These are phyloP conservation scores for Tamias sibiricus DNA, from an alignment of 2,113 vertebrate genomes.

Conservation along the genomic window DNA sequence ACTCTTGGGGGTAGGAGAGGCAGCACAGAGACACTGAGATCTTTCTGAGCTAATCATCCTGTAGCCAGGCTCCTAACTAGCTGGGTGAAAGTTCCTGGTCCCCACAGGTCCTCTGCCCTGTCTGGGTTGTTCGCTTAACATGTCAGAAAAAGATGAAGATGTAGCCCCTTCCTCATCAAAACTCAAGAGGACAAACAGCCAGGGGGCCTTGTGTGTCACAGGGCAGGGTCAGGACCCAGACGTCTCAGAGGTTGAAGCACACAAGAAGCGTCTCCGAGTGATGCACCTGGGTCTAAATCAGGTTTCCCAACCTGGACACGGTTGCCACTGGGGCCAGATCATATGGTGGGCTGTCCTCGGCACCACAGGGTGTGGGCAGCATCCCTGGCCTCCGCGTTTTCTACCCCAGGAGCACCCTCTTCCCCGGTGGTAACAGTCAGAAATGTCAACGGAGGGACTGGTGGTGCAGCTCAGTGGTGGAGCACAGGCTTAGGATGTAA, in stretches of 20 bases:
- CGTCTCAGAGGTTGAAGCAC: background rate
- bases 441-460: background rate
- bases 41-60: background rate
- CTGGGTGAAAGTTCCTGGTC: background rate
- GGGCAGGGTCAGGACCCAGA: background rate
- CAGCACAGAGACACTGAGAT: too few relatives aligned
- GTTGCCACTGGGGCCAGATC: fast-evolving
- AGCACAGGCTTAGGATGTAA: too few relatives aligned
- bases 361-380: too few relatives aligned
- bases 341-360: background rate
- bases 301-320: background rate
- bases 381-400: too few relatives aligned
- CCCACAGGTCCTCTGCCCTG: background rate
- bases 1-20: background rate
- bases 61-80: background rate
- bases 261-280: too few relatives aligned
- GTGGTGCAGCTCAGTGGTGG: background rate
- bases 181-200: background rate
- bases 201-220: background rate
- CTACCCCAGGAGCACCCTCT: too few relatives aligned
- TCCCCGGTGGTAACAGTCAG: fast-evolving
- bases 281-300: background rate
- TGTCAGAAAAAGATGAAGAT: background rate
- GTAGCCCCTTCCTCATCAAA: background rate
- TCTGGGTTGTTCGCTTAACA: background rate